A percentile compares a stretch with the other conserved stretches of the same genome.
Conservation (phyloP, 1,140 invertebrate species). For the roundworm (Caenorhabditis elegans) region WBcel235 BX284605.5:8349501-8350000, state of each 20-base stretch:
- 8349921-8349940: neutral
- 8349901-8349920: neutral
- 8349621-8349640: neutral
- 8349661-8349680: neutral
- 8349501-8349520: neutral
- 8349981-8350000: too few relatives aligned
- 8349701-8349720: neutral
- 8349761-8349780: neutral
- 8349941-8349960: neutral
- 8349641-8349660: neutral
- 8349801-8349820: neutral
- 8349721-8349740: neutral
- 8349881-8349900: neutral
- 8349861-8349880: neutral
- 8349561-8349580: constrained; percentile 2
- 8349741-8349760: neutral
- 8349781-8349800: too few relatives aligned
- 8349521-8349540: constrained; percentile 11
- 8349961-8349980: too few relatives aligned
- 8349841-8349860: neutral
- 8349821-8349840: constrained; percentile 1
- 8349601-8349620: constrained; percentile 25
- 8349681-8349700: constrained; percentile 15
- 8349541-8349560: constrained; percentile 18
- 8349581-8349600: neutral